These are phyloP conservation scores for Trachymyrmex cornetzi DNA, from an alignment of 1,140 invertebrate species.

Conservation along the genomic window DNA sequence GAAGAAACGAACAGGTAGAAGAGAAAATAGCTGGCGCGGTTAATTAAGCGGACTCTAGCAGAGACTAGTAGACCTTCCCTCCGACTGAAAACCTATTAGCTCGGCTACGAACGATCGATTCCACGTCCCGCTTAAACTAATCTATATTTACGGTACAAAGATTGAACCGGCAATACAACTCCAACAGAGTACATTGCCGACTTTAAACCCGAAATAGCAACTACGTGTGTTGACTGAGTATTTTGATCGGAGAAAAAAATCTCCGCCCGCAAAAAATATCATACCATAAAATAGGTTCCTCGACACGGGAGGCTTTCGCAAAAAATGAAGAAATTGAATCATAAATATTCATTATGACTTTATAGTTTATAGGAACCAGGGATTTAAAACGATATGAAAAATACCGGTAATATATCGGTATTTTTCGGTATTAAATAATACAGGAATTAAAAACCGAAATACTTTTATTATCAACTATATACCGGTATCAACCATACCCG, in stretches of 20 bases:
- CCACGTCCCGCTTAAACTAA: constrained; percentile 57
- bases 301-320: not conserved
- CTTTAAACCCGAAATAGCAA: constrained; percentile 26
- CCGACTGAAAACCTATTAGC: constrained; percentile 61
- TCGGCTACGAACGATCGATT: constrained; percentile 56
- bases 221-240: constrained; percentile 20
- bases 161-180: constrained; percentile 55
- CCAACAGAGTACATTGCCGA: constrained; percentile 30
- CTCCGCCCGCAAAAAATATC: not conserved
- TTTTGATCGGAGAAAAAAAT: constrained; percentile 9
- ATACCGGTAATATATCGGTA: too few species aligned
- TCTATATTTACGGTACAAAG: constrained; percentile 65
- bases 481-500: too few species aligned
- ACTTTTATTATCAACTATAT: too few species aligned
- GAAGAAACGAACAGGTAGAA: constrained; percentile 56
- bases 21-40: constrained; percentile 61
- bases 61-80: constrained; percentile 58
- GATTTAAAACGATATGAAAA: too few species aligned
- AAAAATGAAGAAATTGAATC: not conserved
- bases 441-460: too few species aligned
- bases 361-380: not conserved
- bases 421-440: too few species aligned
- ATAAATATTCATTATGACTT: not conserved
- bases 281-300: constrained; percentile 31
- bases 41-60: constrained; percentile 64